Percentiles rank a stretch among this genome's conserved stretches.
phyloP scores from a whole-genome alignment of 2,113 vertebrate species.

The Ascaphus truei region DNA sequence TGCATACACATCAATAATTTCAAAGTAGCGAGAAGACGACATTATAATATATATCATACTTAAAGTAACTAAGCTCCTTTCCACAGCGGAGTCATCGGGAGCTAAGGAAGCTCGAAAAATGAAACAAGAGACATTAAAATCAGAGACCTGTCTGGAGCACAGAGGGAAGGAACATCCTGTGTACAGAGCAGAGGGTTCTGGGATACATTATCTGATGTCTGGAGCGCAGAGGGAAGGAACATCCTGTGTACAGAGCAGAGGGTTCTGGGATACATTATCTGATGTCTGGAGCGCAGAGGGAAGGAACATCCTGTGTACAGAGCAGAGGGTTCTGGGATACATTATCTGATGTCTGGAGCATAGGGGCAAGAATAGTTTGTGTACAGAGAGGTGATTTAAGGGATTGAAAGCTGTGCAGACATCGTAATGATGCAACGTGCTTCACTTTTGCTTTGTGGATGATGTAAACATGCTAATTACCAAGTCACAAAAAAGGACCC shows the following conservation, averaged over 20 bases:
- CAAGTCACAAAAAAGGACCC: neutral
- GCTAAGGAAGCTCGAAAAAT: slow-evolving; percentile 14
- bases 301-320: neutral
- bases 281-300: neutral
- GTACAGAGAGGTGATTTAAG: neutral
- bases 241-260: neutral
- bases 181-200: neutral
- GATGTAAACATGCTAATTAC: slow-evolving; percentile 3
- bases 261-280: neutral
- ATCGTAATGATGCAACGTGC: neutral
- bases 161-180: neutral
- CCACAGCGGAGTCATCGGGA: slow-evolving; percentile 9
- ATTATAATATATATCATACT: slow-evolving; percentile 13
- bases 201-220: neutral
- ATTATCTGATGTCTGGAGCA: neutral
- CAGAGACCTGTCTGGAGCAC: neutral
- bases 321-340: neutral
- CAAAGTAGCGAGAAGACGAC: slow-evolving; percentile 18
- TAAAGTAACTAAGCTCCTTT: slow-evolving; percentile 16
- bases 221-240: too few species aligned
- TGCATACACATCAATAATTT: slow-evolving; percentile 30
- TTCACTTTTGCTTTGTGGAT: neutral
- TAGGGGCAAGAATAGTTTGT: neutral
- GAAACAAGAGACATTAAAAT: slow-evolving; percentile 6
- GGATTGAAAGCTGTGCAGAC: neutral